phyloP scores from a whole-genome alignment of 2,797 vertebrate species.

The Poliocrania exsul region DNA sequence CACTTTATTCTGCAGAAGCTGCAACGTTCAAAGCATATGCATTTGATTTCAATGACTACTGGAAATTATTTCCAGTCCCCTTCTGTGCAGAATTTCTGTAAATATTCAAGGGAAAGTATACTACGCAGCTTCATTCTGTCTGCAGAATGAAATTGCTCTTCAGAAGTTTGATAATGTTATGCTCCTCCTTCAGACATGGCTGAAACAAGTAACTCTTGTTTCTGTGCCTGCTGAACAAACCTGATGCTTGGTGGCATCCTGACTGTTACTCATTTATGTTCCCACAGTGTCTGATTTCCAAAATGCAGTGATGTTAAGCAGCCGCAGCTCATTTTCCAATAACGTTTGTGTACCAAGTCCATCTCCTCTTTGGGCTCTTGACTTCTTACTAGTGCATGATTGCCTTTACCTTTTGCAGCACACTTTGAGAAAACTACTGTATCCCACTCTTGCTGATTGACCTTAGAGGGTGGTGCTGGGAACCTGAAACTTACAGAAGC shows the following conservation, averaged over 20 bases:
- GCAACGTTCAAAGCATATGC: background rate
- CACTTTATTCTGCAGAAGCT: background rate
- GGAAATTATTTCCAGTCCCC: background rate
- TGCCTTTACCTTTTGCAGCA: background rate
- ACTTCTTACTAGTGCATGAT: background rate
- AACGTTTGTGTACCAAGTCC: background rate
- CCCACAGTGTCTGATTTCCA: background rate
- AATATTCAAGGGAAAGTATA: background rate
- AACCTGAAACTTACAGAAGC: background rate
- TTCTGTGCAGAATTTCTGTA: background rate
- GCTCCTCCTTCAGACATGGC: background rate
- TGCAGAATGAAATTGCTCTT: background rate
- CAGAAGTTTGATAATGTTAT: background rate
- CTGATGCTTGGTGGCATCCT: background rate
- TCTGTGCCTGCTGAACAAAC: background rate
- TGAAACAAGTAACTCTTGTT: background rate
- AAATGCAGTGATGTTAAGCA: background rate
- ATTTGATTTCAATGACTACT: background rate
- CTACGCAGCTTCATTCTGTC: background rate
- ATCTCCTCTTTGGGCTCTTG: background rate
- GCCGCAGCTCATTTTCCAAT: background rate
- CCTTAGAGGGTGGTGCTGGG: background rate
- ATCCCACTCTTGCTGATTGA: background rate
- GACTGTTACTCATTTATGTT: background rate
- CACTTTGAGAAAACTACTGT: background rate